A percentile compares a stretch with the other conserved stretches of the same genome.
These are phyloP conservation scores for Labeo calbasu DNA, from an alignment of 2,797 vertebrate genomes.

Conservation along the genomic window DNA sequence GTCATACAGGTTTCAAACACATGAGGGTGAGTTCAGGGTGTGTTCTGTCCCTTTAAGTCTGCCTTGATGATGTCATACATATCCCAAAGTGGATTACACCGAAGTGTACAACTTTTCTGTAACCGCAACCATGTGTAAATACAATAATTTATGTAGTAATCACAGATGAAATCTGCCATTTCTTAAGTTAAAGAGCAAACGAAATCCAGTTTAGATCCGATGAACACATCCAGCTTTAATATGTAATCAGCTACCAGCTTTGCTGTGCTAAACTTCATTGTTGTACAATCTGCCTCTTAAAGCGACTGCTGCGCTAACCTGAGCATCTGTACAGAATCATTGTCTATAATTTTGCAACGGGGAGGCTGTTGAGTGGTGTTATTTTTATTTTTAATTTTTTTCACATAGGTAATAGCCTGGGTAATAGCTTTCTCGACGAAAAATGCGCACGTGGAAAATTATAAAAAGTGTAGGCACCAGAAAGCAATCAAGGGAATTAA, in stretches of 20 bases:
- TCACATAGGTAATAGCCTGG: background rate
- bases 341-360: conserved; percentile 9
- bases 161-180: conserved; percentile 12
- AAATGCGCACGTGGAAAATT: conserved; percentile 11
- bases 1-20: background rate
- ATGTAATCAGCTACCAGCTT: conserved; percentile 31
- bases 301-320: conserved; percentile 22
- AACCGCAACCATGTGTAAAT: conserved; percentile 44
- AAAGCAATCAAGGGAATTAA: conserved; percentile 9
- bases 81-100: conserved; percentile 25
- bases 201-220: background rate
- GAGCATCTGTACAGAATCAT: conserved; percentile 43
- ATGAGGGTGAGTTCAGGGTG: background rate
- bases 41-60: background rate
- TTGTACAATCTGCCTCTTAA: conserved; percentile 37
- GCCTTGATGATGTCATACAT: conserved; percentile 30
- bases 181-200: conserved; percentile 26
- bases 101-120: conserved; percentile 42
- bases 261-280: conserved; percentile 33
- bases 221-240: conserved; percentile 4
- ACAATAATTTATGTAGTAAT: conserved; percentile 31
- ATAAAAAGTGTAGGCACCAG: background rate
- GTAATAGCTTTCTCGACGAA: conserved; percentile 19
- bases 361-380: background rate
- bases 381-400: background rate